These are phyloP conservation scores for Leptinotarsa juncta DNA, from an alignment of 2,888 invertebrate species.

Conservation along the genomic window DNA sequence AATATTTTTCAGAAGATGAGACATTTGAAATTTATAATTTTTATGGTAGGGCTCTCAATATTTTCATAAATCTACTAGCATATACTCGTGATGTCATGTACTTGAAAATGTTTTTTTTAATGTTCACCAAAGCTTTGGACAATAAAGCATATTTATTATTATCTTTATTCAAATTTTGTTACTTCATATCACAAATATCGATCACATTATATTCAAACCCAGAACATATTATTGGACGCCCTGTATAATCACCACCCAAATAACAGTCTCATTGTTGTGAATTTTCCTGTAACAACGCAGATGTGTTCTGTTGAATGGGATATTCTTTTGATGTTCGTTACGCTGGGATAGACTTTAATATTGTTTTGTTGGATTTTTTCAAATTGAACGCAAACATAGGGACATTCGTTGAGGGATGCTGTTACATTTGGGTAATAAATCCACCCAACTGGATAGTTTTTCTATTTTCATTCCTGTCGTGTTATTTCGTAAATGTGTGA, in stretches of 20 bases:
- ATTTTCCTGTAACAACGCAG: conserved; percentile 38
- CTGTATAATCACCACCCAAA: conserved; percentile 1
- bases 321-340: conserved; percentile 38
- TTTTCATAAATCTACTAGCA: no score
- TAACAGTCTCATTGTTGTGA: conserved; percentile 27
- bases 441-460: conserved; percentile 19
- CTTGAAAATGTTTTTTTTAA: no score
- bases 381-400: conserved; percentile 42
- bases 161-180: no score
- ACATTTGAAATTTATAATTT: no score
- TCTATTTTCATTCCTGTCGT: conserved; percentile 11
- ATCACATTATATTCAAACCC: background rate
- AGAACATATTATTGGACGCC: background rate
- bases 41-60: no score
- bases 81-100: no score
- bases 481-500: background rate
- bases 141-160: no score
- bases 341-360: conserved; percentile 36
- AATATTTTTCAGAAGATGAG: no score
- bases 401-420: conserved; percentile 24
- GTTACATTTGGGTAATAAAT: conserved; percentile 27
- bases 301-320: conserved; percentile 34
- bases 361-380: conserved; percentile 39
- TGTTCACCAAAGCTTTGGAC: no score
- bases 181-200: no score